A percentile compares a stretch with the other conserved stretches of the same genome.
These are phyloP conservation scores for Liparis tanakae DNA, from an alignment of 2,797 vertebrate genomes.

Conservation along the genomic window DNA sequence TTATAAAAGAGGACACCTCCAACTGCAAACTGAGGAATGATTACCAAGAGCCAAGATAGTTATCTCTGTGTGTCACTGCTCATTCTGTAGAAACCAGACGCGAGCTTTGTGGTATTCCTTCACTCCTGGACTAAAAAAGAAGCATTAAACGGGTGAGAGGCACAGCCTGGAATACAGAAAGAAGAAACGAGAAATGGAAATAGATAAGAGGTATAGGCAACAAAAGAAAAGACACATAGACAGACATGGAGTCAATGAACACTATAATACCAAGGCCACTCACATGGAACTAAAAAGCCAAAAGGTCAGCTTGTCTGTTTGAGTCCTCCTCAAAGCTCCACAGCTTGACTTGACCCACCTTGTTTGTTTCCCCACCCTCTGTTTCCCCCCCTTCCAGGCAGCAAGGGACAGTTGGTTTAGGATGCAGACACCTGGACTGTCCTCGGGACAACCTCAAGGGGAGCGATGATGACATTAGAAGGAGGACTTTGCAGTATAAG, in stretches of 20 bases:
- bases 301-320: slow-evolving; percentile 65
- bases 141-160: slow-evolving; percentile 4
- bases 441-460: slow-evolving; percentile 4
- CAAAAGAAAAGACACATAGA: slow-evolving; percentile 17
- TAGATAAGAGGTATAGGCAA: slow-evolving; percentile 10
- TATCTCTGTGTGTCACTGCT: background rate
- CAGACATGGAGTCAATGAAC: slow-evolving; percentile 8
- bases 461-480: slow-evolving; percentile 10
- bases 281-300: slow-evolving; percentile 49
- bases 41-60: background rate
- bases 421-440: slow-evolving; percentile 22
- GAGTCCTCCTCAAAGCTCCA: slow-evolving; percentile 30
- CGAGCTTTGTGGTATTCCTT: slow-evolving; percentile 6
- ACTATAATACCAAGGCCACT: slow-evolving; percentile 34
- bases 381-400: slow-evolving; percentile 22
- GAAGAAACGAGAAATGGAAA: slow-evolving; percentile 17
- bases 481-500: slow-evolving; percentile 7
- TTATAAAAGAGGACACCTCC: background rate
- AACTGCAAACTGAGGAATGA: background rate
- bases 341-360: slow-evolving; percentile 27
- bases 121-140: slow-evolving; percentile 13
- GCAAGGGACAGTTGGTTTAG: slow-evolving; percentile 22
- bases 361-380: slow-evolving; percentile 31
- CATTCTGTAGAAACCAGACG: background rate
- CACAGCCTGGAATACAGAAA: slow-evolving; percentile 14